A percentile compares a stretch with the other conserved stretches of the same genome.
Evolutionary conservation across 1,140 invertebrate genomes (phyloP).

Genomic region (Trissolcus basalis): DNA sequence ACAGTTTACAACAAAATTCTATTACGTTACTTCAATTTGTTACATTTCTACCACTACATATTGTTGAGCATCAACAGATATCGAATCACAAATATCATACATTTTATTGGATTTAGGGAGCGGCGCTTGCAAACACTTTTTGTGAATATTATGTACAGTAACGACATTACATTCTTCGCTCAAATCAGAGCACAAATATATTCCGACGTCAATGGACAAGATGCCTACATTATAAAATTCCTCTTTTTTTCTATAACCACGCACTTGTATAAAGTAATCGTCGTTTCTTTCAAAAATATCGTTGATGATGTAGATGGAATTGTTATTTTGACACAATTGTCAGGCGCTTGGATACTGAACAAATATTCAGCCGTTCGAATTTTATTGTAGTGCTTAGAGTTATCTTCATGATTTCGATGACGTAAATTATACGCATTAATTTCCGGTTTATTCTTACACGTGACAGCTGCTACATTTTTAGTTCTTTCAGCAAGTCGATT

Average conservation of each 20-base stretch:
- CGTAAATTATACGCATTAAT: constrained; percentile 4
- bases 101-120: neutral
- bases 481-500: constrained; percentile 3
- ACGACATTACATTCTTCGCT: neutral
- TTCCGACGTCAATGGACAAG: constrained; percentile 10
- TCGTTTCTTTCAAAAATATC: constrained; percentile 8
- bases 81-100: constrained; percentile 14
- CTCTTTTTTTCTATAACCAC: constrained; percentile 7
- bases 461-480: neutral
- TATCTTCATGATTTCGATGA: neutral
- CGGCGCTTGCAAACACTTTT: constrained; percentile 16
- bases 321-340: constrained; percentile 20
- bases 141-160: constrained; percentile 4
- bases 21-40: constrained; percentile 2
- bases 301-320: constrained; percentile 1
- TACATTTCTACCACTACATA: constrained; percentile 30
- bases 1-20: neutral
- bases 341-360: constrained; percentile 1
- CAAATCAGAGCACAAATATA: constrained; percentile 11
- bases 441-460: neutral
- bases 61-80: neutral
- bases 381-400: constrained; percentile 9
- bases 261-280: constrained; percentile 7
- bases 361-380: neutral
- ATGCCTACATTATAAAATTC: constrained; percentile 25